phyloP scores from a whole-genome alignment of 1,140 invertebrate genomes.

The Venustaconcha ellipsiformis region DNA sequence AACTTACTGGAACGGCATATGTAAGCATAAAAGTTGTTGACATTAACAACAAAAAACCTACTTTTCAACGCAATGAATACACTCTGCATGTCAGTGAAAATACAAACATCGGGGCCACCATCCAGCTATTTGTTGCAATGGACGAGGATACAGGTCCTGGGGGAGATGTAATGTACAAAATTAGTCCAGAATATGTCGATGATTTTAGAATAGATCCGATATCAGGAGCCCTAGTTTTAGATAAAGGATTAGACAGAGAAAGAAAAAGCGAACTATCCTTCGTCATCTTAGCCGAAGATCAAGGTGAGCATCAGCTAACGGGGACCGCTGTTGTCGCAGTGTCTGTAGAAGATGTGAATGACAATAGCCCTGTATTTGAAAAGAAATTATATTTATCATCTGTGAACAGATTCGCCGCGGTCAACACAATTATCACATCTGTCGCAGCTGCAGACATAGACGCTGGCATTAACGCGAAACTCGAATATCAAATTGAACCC shows the following conservation, averaged over 20 bases:
- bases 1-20: conserved; percentile 10
- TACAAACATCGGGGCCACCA: background rate
- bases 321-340: conserved; percentile 3
- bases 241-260: conserved; percentile 22
- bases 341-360: conserved; percentile 19
- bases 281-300: conserved; percentile 17
- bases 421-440: conserved; percentile 13
- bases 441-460: conserved; percentile 15
- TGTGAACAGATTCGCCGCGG: conserved; percentile 1
- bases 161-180: conserved; percentile 19
- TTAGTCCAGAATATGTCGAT: conserved; percentile 4
- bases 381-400: conserved; percentile 1
- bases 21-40: conserved; percentile 17
- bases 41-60: conserved; percentile 23
- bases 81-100: conserved; percentile 15
- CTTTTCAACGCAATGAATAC: conserved; percentile 1
- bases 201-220: conserved; percentile 15
- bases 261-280: background rate
- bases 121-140: conserved; percentile 14
- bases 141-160: conserved; percentile 19
- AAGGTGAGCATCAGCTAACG: conserved; percentile 11
- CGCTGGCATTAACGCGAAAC: background rate
- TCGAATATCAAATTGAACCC: conserved; percentile 17
- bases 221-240: conserved; percentile 11
- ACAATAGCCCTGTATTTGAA: conserved; percentile 21